These are phyloP conservation scores for Halichoerus grypus DNA, from an alignment of 2,113 vertebrate species.

Conservation along the genomic window DNA sequence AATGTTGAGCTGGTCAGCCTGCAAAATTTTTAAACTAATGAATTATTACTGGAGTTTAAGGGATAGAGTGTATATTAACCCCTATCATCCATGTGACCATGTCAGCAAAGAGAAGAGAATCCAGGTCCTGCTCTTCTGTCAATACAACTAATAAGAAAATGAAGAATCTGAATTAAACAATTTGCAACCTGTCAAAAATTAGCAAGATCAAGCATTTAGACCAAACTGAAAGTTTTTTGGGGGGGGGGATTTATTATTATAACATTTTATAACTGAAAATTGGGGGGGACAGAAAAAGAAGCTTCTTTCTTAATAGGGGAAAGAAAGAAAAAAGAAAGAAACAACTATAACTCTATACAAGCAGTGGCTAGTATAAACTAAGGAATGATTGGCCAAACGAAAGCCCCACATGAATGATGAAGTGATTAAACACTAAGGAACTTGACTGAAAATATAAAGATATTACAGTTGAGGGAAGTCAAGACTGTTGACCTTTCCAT, in stretches of 20 bases:
- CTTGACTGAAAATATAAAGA: not conserved
- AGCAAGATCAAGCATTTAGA: constrained; percentile 54
- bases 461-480: not conserved
- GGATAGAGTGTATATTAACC: constrained; percentile 44
- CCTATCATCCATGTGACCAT: not conserved
- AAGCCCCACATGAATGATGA: not conserved
- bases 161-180: constrained; percentile 66
- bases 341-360: not conserved
- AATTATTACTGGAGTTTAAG: constrained; percentile 9
- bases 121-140: constrained; percentile 41
- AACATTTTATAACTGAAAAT: constrained; percentile 60
- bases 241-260: not conserved
- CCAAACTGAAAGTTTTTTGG: constrained; percentile 29
- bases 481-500: not conserved
- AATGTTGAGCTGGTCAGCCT: constrained; percentile 42
- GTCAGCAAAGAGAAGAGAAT: constrained; percentile 64
- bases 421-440: not conserved
- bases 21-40: constrained; percentile 11
- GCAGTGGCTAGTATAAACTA: not conserved
- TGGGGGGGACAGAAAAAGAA: not conserved
- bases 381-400: not conserved
- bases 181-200: constrained; percentile 70
- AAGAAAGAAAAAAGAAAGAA: not conserved
- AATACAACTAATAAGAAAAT: constrained; percentile 36
- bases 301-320: not conserved